phyloP scores from a whole-genome alignment of 2,113 vertebrate species.

The Periophthalmodon schlosseri region DNA sequence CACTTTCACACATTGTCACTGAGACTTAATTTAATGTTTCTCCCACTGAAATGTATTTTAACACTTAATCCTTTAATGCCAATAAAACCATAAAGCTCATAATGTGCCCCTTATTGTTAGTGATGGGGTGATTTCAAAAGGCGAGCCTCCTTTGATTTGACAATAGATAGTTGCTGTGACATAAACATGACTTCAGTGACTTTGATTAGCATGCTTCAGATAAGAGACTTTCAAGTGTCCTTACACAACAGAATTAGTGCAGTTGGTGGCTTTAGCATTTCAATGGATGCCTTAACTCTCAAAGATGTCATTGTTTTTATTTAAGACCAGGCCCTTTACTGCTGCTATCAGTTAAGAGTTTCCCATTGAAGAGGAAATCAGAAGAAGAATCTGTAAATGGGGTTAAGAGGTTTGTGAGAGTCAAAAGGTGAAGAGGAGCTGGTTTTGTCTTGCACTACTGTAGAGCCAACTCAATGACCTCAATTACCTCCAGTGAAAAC shows the following conservation, averaged over 20 bases:
- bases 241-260: conserved; percentile 80
- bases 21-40: background rate
- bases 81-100: background rate
- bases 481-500: conserved; percentile 48
- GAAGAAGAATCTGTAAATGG: conserved; percentile 76
- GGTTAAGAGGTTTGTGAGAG: conserved; percentile 63
- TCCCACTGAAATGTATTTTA: background rate
- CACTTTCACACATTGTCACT: background rate
- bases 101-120: conserved; percentile 22
- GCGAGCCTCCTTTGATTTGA: conserved; percentile 43
- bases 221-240: conserved; percentile 82
- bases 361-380: conserved; percentile 77
- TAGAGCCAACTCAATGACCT: conserved; percentile 61
- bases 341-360: conserved; percentile 71
- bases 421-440: conserved; percentile 51
- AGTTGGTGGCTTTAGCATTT: conserved; percentile 79
- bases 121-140: conserved; percentile 46
- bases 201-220: conserved; percentile 78
- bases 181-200: conserved; percentile 75
- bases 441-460: conserved; percentile 61
- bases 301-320: conserved; percentile 83
- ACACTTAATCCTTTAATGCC: background rate
- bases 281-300: conserved; percentile 80
- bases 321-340: conserved; percentile 68
- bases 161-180: conserved; percentile 70